Conservation (phyloP, 2,797 vertebrate genomes). For the Aplochiton taeniatus region DNA sequence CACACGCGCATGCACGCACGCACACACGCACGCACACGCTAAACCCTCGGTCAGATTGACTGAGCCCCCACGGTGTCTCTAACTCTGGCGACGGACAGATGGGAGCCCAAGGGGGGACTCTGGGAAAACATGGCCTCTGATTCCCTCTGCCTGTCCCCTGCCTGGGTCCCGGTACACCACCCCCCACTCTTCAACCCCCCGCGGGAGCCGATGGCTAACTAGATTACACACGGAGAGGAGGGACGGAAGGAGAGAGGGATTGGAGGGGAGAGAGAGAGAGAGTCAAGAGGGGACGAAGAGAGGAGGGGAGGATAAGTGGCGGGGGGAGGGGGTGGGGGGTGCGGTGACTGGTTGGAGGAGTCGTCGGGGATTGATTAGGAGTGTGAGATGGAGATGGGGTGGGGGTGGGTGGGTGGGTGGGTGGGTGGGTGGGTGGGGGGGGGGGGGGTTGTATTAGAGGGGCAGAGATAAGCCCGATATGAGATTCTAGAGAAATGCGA, state of each 20-base stretch:
- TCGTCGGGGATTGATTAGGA: no score
- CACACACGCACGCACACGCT: background rate
- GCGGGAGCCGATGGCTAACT: slow-evolving; percentile 15
- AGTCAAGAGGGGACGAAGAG: background rate
- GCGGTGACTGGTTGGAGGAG: no score
- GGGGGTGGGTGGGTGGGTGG: background rate
- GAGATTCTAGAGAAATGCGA: background rate
- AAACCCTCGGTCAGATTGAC: background rate
- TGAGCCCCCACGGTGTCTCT: background rate
- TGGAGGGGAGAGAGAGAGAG: background rate
- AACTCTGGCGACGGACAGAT: slow-evolving; percentile 46
- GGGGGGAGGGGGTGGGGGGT: no score
- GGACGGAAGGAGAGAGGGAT: background rate
- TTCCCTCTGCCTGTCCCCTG: background rate
- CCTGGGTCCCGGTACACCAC: background rate
- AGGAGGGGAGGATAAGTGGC: background rate
- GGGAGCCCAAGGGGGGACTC: slow-evolving; percentile 34
- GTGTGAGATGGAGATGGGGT: background rate
- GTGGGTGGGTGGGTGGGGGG: no score
- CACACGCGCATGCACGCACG: background rate
- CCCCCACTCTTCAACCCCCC: slow-evolving; percentile 14
- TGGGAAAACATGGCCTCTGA: slow-evolving; percentile 23
- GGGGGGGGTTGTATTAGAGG: background rate
- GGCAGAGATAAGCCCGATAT: background rate
- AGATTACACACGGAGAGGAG: slow-evolving; percentile 4